Conservation (phyloP, 2,888 invertebrate genomes). For the Coleophora deauratella region DNA sequence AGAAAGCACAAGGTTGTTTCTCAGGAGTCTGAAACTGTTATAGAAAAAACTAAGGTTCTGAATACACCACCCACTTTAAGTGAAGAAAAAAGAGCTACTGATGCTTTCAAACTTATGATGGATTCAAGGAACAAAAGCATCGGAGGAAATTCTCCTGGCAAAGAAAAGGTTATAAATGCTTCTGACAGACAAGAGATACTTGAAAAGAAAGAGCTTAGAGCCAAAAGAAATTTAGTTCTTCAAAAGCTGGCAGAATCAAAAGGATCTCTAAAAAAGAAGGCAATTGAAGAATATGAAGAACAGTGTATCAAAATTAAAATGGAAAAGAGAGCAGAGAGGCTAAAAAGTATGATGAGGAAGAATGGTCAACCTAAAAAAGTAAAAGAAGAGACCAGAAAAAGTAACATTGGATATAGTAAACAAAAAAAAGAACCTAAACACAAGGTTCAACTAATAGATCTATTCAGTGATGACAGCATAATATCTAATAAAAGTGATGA, state of each 20-base stretch:
- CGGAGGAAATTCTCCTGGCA: slow-evolving; percentile 77
- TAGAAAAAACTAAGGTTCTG: slow-evolving; percentile 5
- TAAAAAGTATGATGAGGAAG: slow-evolving; percentile 62
- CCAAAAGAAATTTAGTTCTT: slow-evolving; percentile 67
- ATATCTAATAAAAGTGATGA: slow-evolving; percentile 9
- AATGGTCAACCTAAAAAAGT: slow-evolving; percentile 29
- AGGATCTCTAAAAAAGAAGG: slow-evolving; percentile 73
- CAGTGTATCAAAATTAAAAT: slow-evolving; percentile 73
- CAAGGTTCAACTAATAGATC: slow-evolving; percentile 33
- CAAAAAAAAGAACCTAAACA: slow-evolving; percentile 12
- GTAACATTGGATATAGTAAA: slow-evolving; percentile 7
- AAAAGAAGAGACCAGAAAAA: slow-evolving; percentile 13
- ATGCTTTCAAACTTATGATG: slow-evolving; percentile 81
- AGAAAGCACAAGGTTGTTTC: slow-evolving; percentile 28
- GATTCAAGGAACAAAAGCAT: slow-evolving; percentile 77
- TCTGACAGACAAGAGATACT: slow-evolving; percentile 29
- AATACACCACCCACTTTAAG: slow-evolving; percentile 18
- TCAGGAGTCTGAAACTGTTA: slow-evolving; percentile 9
- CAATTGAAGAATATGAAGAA: slow-evolving; percentile 71
- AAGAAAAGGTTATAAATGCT: slow-evolving; percentile 44
- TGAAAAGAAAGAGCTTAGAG: slow-evolving; percentile 43
- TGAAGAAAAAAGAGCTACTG: slow-evolving; percentile 43
- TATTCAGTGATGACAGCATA: slow-evolving; percentile 32
- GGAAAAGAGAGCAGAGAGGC: slow-evolving; percentile 74
- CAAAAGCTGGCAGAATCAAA: slow-evolving; percentile 78